Evolutionary conservation across 1,140 invertebrate genomes (phyloP).

Genomic region (Cyclargus thomasi): DNA sequence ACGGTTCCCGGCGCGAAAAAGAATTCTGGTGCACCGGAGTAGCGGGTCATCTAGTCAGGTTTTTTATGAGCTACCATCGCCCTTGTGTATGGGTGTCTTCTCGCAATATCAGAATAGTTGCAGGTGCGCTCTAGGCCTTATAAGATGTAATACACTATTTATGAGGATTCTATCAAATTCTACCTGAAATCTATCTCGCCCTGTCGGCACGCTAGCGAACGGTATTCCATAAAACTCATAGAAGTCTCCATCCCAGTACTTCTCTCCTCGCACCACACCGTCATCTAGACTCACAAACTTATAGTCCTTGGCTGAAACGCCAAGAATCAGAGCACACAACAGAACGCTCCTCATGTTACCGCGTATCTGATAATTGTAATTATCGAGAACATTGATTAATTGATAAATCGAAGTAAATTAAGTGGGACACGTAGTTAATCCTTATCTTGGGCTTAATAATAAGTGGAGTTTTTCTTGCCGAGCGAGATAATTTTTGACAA

Average conservation of each 20-base stretch:
- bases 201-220: slow-evolving; percentile 50
- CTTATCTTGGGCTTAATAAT: background rate
- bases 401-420: slow-evolving; percentile 26
- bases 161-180: background rate
- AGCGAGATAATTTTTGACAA: too few species aligned
- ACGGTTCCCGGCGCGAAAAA: too few species aligned
- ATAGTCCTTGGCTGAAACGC: slow-evolving; percentile 31
- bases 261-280: slow-evolving; percentile 44
- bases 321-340: slow-evolving; percentile 34
- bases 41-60: too few species aligned
- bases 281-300: slow-evolving; percentile 40
- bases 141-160: too few species aligned
- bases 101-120: too few species aligned
- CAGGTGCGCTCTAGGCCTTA: too few species aligned
- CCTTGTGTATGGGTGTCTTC: too few species aligned
- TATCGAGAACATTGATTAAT: slow-evolving; percentile 26
- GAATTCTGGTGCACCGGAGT: too few species aligned
- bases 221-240: slow-evolving; percentile 61
- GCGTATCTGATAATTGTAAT: slow-evolving; percentile 18
- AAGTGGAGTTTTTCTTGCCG: background rate
- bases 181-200: slow-evolving; percentile 56
- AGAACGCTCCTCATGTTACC: slow-evolving; percentile 28
- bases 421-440: slow-evolving; percentile 23
- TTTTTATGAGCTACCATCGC: too few species aligned
- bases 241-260: slow-evolving; percentile 61